Percentiles rank a stretch among this genome's conserved stretches.
These are phyloP conservation scores for Apogon hyalosoma DNA, from an alignment of 2,797 vertebrate species.

Conservation along the genomic window DNA sequence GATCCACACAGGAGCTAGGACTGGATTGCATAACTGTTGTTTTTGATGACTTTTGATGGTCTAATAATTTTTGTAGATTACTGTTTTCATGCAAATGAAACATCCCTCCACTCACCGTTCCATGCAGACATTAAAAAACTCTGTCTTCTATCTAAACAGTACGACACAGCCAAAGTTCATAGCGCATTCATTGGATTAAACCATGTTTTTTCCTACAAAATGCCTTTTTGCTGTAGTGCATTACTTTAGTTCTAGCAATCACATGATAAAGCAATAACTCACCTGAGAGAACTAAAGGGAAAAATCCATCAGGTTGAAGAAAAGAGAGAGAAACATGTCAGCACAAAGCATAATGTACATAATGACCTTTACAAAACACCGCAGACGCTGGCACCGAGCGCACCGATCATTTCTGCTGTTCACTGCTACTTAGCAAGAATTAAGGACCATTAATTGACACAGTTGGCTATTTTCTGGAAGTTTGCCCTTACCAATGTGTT, in stretches of 20 bases:
- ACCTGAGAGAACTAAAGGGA: conserved; percentile 85
- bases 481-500: conserved; percentile 33
- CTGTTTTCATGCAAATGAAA: too few relatives aligned
- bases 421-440: conserved; percentile 22
- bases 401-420: conserved; percentile 1
- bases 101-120: too few relatives aligned
- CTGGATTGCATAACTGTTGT: too few relatives aligned
- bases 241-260: neutral
- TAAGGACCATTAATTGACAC: conserved; percentile 23
- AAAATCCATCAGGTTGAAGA: conserved; percentile 42
- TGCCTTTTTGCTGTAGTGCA: neutral
- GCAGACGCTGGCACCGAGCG: conserved; percentile 1
- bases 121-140: too few relatives aligned
- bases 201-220: too few relatives aligned
- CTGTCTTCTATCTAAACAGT: too few relatives aligned
- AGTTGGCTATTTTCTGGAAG: conserved; percentile 32
- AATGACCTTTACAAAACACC: conserved; percentile 18
- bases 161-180: too few relatives aligned
- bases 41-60: too few relatives aligned
- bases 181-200: too few relatives aligned
- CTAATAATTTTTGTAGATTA: too few relatives aligned
- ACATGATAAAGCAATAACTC: conserved; percentile 47
- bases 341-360: conserved; percentile 8
- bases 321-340: conserved; percentile 55
- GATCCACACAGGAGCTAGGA: too few relatives aligned